A percentile compares a stretch with the other conserved stretches of the same genome.
Evolutionary conservation across 2,113 vertebrate species (phyloP).

Genomic region (Gallinago media): DNA sequence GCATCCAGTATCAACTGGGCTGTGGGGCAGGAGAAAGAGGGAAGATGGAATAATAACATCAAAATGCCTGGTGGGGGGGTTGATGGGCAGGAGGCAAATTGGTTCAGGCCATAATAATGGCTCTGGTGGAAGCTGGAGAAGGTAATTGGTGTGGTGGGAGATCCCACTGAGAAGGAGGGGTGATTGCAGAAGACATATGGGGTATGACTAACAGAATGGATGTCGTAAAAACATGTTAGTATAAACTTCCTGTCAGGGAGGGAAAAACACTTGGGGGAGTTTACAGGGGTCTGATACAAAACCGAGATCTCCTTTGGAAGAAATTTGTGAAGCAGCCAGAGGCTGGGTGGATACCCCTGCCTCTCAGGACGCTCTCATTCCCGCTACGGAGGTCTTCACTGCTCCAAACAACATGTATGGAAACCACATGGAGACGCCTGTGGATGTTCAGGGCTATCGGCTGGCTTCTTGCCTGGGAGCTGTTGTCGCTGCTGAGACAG

Average conservation of each 20-base stretch:
- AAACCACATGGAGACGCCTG: background rate
- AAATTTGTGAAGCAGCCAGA: background rate
- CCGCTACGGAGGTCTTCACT: background rate
- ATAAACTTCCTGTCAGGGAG: background rate
- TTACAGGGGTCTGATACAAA: background rate
- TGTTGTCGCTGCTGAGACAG: background rate
- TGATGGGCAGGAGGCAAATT: background rate
- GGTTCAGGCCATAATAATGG: background rate
- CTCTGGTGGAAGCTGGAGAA: background rate
- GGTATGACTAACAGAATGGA: background rate
- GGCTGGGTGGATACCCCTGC: background rate
- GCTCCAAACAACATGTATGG: background rate
- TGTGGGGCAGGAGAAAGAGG: background rate
- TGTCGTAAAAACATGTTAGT: background rate
- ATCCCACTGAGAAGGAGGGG: background rate
- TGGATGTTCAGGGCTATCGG: background rate
- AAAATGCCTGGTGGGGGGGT: background rate
- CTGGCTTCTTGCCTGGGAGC: slow-evolving; percentile 8
- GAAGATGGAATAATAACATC: background rate
- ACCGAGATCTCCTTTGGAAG: background rate
- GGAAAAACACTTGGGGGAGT: background rate
- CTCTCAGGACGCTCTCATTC: background rate
- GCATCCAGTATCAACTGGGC: background rate
- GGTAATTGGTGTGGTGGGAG: background rate
- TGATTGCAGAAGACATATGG: background rate